These are phyloP conservation scores for Zaprionus gabonicus DNA, from an alignment of 1,140 invertebrate species.

Conservation along the genomic window DNA sequence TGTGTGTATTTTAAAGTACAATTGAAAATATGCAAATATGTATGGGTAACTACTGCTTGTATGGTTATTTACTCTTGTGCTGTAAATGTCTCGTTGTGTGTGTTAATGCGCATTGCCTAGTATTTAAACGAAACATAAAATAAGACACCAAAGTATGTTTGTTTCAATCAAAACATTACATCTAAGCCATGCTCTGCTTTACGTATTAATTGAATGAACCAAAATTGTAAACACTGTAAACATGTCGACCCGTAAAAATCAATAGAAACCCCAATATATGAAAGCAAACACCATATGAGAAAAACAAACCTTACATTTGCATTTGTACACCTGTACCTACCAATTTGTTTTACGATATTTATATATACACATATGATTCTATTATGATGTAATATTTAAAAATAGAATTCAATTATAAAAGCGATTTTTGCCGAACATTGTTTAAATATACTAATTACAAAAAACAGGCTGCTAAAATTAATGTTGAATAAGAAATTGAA, in stretches of 20 bases:
- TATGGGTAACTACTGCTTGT: no score
- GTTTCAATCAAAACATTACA: no score
- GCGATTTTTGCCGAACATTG: slow-evolving; percentile 55
- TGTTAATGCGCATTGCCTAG: no score
- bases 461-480: slow-evolving; percentile 38
- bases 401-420: slow-evolving; percentile 38
- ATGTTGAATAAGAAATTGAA: slow-evolving; percentile 8
- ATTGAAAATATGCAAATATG: no score
- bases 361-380: slow-evolving; percentile 37
- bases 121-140: no score
- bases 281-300: slow-evolving; percentile 7
- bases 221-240: background rate
- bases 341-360: slow-evolving; percentile 50
- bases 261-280: background rate
- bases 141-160: no score
- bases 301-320: slow-evolving; percentile 46
- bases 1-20: no score
- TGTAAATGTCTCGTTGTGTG: no score
- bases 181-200: no score
- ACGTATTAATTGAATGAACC: no score
- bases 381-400: slow-evolving; percentile 39
- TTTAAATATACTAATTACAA: slow-evolving; percentile 27
- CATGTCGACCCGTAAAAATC: slow-evolving; percentile 1
- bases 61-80: no score
- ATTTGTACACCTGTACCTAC: slow-evolving; percentile 47